Percentiles rank a stretch among this genome's conserved stretches.
phyloP scores from a whole-genome alignment of 64 coral and sea anemone species.

The Montipora capricornis region DNA sequence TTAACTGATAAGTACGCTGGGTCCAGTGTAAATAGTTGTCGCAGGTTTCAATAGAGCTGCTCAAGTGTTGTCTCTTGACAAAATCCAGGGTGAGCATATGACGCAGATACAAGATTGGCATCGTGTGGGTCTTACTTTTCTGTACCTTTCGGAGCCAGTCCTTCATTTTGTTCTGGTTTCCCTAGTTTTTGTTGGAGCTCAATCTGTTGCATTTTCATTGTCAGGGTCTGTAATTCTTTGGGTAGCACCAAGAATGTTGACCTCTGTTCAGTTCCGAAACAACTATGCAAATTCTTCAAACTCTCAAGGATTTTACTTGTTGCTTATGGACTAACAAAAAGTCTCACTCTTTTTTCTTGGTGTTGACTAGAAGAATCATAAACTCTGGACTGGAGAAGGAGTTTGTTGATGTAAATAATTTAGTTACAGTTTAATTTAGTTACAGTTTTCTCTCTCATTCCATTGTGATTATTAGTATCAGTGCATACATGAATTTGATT shows the following conservation, averaged over 20 bases:
- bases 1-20: not conserved
- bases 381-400: not conserved
- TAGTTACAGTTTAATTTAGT: not conserved
- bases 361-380: too few species aligned
- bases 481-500: not conserved
- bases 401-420: not conserved
- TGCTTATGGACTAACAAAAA: too few species aligned
- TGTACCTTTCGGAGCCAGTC: not conserved
- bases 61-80: too few species aligned
- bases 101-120: not conserved
- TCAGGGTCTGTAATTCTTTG: too few species aligned
- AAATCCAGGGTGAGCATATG: not conserved
- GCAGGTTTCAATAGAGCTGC: not conserved
- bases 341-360: too few species aligned
- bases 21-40: conserved; percentile 5
- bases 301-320: too few species aligned
- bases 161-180: not conserved
- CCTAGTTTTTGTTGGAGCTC: too few species aligned
- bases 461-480: not conserved
- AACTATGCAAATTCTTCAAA: not conserved
- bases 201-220: too few species aligned
- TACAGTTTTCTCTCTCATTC: not conserved
- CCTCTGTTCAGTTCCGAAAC: not conserved
- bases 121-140: too few species aligned
- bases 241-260: too few species aligned